Percentiles rank a stretch among this genome's conserved stretches.
These are phyloP conservation scores for Crotalus adamanteus DNA, from an alignment of 2,797 vertebrate genomes.

Conservation along the genomic window DNA sequence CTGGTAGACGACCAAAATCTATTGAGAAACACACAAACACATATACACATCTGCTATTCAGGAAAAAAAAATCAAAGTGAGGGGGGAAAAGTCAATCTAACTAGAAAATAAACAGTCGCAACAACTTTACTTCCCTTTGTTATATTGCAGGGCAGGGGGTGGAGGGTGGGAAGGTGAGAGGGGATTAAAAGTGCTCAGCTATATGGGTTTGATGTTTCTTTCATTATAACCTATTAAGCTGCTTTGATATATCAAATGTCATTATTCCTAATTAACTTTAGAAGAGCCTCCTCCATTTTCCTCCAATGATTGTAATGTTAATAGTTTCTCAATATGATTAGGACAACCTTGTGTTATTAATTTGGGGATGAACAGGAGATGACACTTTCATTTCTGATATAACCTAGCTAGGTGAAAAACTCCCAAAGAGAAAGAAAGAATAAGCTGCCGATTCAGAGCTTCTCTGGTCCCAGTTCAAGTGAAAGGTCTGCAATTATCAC, in stretches of 20 bases:
- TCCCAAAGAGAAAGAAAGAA: not conserved
- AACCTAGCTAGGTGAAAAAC: not conserved
- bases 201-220: not conserved
- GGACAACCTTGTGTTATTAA: not conserved
- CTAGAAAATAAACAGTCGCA: not conserved
- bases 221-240: not conserved
- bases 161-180: accelerated
- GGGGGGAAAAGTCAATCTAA: not conserved
- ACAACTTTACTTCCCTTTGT: not conserved
- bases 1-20: not conserved
- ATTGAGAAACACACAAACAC: not conserved
- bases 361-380: not conserved
- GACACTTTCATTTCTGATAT: not conserved
- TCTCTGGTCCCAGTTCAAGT: not conserved
- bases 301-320: not conserved
- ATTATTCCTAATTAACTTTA: not conserved
- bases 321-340: not conserved
- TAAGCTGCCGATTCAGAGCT: not conserved
- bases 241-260: not conserved
- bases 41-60: not conserved
- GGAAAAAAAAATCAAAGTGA: not conserved
- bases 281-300: not conserved
- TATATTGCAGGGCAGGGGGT: no score
- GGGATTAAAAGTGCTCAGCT: not conserved
- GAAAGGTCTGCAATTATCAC: not conserved